phyloP scores from a whole-genome alignment of 2,888 invertebrate species.

The Cantharis rustica region DNA sequence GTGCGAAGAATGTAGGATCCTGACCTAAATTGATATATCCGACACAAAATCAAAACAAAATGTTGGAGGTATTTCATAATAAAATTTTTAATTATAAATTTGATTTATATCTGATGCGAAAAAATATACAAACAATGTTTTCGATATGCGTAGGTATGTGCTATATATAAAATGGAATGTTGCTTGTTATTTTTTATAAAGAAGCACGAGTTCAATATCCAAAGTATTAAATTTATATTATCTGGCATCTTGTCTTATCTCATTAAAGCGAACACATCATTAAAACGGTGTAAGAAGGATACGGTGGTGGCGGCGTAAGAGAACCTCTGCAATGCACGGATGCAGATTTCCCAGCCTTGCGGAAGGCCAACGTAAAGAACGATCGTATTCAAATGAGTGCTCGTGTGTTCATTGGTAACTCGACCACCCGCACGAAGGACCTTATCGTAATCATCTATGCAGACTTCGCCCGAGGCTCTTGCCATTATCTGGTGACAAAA shows the following conservation, averaged over 20 bases:
- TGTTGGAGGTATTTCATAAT: neutral
- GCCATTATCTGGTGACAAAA: conserved; percentile 57
- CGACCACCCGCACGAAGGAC: conserved; percentile 53
- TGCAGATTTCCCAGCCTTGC: conserved; percentile 48
- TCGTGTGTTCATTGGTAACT: conserved; percentile 45
- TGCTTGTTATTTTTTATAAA: conserved; percentile 25
- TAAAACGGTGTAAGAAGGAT: conserved; percentile 46
- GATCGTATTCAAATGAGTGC: conserved; percentile 56
- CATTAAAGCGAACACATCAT: conserved; percentile 55
- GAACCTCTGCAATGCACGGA: conserved; percentile 35
- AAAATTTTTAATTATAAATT: neutral
- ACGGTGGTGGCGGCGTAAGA: conserved; percentile 38
- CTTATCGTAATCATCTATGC: conserved; percentile 52
- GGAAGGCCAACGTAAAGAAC: conserved; percentile 47
- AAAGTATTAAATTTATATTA: conserved; percentile 55
- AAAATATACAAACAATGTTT: neutral
- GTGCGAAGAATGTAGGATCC: neutral
- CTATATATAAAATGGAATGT: conserved; percentile 45
- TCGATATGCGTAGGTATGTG: conserved; percentile 10
- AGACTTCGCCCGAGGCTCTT: conserved; percentile 41
- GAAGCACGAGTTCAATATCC: conserved; percentile 31
- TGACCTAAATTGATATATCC: neutral
- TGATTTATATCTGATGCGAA: neutral
- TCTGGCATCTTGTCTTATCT: conserved; percentile 55
- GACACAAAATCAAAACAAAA: neutral